These are phyloP conservation scores for Ptiloglossa arizonensis DNA, from an alignment of 1,140 invertebrate genomes.

Conservation along the genomic window DNA sequence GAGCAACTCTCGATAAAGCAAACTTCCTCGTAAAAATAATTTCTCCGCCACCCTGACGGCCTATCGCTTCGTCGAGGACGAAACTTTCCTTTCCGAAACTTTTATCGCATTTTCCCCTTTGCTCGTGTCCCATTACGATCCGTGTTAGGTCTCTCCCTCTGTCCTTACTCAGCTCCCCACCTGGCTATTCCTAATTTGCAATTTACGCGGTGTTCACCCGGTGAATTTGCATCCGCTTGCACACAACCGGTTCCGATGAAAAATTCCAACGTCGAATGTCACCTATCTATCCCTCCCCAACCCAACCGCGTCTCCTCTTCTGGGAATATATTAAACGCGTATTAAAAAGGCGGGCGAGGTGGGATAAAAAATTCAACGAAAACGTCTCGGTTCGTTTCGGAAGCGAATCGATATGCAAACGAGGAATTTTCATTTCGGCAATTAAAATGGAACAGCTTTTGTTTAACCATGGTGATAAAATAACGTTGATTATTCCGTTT, in stretches of 20 bases:
- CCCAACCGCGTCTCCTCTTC: too few relatives aligned
- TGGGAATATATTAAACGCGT: slow-evolving; percentile 40
- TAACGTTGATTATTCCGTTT: slow-evolving; percentile 25
- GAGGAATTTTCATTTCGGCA: slow-evolving; percentile 10
- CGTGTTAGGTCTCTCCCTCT: too few relatives aligned
- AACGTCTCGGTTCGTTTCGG: slow-evolving; percentile 20
- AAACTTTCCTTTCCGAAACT: slow-evolving; percentile 23
- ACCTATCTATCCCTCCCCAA: too few relatives aligned
- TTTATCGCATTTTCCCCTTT: neutral
- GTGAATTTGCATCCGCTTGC: slow-evolving; percentile 41
- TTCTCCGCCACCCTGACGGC: slow-evolving; percentile 16
- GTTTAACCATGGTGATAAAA: slow-evolving; percentile 18
- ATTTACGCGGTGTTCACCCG: slow-evolving; percentile 6
- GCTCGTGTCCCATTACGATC: neutral
- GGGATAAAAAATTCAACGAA: slow-evolving; percentile 10
- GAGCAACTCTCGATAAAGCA: slow-evolving; percentile 62
- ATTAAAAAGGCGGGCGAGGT: slow-evolving; percentile 30
- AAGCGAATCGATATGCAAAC: slow-evolving; percentile 32
- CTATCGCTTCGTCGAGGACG: neutral
- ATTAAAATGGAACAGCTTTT: slow-evolving; percentile 35
- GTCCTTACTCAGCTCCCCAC: too few relatives aligned
- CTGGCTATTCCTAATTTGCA: slow-evolving; percentile 34
- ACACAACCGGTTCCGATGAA: slow-evolving; percentile 5
- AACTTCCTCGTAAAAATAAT: slow-evolving; percentile 72
- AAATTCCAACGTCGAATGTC: neutral